A percentile compares a stretch with the other conserved stretches of the same genome.
These are phyloP conservation scores for Hymenopus coronatus DNA, from an alignment of 2,888 invertebrate species.

Conservation along the genomic window DNA sequence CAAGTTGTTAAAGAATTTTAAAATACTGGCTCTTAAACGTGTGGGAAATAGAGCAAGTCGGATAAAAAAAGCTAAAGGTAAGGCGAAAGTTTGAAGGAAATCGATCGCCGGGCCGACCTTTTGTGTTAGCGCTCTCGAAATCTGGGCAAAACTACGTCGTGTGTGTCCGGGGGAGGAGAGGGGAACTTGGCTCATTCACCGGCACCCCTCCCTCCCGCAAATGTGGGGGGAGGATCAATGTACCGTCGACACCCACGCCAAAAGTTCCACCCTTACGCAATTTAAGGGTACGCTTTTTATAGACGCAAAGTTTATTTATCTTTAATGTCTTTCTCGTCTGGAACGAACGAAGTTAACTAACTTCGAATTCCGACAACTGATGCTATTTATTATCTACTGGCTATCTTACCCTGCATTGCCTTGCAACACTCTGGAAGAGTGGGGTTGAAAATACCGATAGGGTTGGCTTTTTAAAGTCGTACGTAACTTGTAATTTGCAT, in stretches of 20 bases:
- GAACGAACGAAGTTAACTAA: not conserved
- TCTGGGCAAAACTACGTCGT: not conserved
- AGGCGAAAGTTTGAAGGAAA: not conserved
- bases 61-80: not conserved
- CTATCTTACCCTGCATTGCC: no score
- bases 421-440: no score
- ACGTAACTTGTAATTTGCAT: no score
- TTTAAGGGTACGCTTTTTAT: not conserved
- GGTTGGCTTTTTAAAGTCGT: no score
- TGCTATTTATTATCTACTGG: not conserved
- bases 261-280: not conserved
- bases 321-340: not conserved
- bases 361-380: no score
- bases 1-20: not conserved
- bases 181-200: not conserved
- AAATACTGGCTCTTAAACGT: not conserved
- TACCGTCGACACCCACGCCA: not conserved
- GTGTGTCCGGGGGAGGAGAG: not conserved
- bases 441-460: no score
- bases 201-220: no score
- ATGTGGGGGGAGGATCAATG: not conserved
- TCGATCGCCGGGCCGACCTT: not conserved
- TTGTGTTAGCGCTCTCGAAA: not conserved
- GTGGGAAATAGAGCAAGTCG: not conserved
- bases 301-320: not conserved